Evolutionary conservation across 2,797 vertebrate genomes (phyloP), one percentile per base, ranked within the genome.

Genomic region (Furcifer pardalis): DNA sequence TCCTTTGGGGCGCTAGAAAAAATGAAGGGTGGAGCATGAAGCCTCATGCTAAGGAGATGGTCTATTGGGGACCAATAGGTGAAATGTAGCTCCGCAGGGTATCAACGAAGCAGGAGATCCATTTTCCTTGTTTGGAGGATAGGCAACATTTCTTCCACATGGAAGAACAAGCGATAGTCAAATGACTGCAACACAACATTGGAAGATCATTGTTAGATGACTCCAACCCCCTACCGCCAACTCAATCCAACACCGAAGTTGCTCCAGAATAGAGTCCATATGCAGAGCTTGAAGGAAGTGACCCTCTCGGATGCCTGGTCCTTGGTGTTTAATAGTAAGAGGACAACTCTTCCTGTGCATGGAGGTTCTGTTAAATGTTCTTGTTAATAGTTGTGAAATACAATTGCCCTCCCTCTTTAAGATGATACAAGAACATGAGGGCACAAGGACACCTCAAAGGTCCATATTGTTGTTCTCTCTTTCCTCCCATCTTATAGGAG

Each of bases 1-100:
- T n/a, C 86, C 71, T 86, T 84, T 44, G 37, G 65, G 49, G 37
- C 23, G 10, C 21, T 73, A 60, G 62, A 37, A 76, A 76, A 27
- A 8, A 25, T 3, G 17, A 27, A 9, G 17, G 42, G 7, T 46
- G 37, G 52, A 7, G 5, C 13, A 46, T 40, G 8, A 25, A 7
- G 5, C 10, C 2, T n/a, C 30, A 7, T 40, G 35, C 30, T 66
- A 56, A 49, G 52, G 8, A 35, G 9, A 7, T 56, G 9, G 7
- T 25, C 5, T 78, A 17, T n/a, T 4, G 42, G 32, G n/a, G 6
- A 52, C 30, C 23, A 19, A 40, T 10, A 56, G 27, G 13, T 68
- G 6, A 13, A 62, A 30, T 17, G 63, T 25, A 56, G 10, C 10
- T 4, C 25, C 32, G 42, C 56, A 27, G 37, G n/a, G 35, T 30